Conservation (phyloP, 2,888 invertebrate species). For the Protonemura montana region DNA sequence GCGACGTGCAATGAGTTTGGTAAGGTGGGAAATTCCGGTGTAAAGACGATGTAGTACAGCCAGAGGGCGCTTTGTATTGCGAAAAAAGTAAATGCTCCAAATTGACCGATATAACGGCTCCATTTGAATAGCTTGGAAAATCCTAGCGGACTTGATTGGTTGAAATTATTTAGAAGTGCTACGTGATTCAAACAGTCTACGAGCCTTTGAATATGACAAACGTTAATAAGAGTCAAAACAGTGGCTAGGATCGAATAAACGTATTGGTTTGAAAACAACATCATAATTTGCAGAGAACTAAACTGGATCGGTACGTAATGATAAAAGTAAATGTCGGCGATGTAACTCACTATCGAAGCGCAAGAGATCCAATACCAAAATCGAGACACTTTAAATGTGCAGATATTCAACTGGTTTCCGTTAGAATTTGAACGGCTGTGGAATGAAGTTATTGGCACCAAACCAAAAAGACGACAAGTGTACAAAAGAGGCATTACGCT, state of each 20-base stretch:
- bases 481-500: constrained; percentile 9
- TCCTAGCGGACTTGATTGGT: neutral
- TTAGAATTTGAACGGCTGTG: neutral
- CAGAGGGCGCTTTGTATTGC: neutral
- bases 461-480: constrained; percentile 16
- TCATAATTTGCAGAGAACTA: neutral
- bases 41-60: neutral
- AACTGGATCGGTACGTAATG: neutral
- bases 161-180: neutral
- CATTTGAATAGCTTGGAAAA: neutral
- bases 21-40: neutral
- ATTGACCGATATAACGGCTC: neutral
- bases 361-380: constrained; percentile 9
- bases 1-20: neutral
- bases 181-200: constrained; percentile 14
- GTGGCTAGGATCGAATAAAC: neutral
- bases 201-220: neutral
- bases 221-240: neutral
- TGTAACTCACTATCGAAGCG: neutral
- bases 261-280: constrained; percentile 14
- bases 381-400: constrained; percentile 17
- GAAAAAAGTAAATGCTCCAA: neutral
- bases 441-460: constrained; percentile 5
- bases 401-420: neutral
- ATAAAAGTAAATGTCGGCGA: neutral